Conservation (phyloP, 2,113 vertebrate species). For the Helogale parvula region DNA sequence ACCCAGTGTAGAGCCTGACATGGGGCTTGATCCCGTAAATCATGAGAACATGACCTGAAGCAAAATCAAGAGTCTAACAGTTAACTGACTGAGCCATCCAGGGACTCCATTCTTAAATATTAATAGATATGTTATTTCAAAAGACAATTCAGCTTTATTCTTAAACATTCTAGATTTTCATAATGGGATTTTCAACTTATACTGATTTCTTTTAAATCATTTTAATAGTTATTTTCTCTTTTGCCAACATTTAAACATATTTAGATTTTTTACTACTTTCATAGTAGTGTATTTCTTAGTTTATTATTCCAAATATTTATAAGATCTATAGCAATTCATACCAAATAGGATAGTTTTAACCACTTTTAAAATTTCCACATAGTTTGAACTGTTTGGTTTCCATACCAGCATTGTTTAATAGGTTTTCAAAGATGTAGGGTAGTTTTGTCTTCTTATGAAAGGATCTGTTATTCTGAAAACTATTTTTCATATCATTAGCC, state of each 20-base stretch:
- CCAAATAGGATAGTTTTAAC: neutral
- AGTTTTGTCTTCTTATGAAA: neutral
- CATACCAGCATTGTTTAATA: neutral
- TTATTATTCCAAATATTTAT: neutral
- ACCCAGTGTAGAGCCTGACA: too few relatives aligned
- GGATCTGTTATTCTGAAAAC: neutral
- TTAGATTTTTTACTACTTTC: neutral
- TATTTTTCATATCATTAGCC: neutral
- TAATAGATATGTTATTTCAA: neutral
- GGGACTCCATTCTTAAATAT: neutral
- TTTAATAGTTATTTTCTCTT: constrained; percentile 1
- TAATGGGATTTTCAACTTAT: neutral
- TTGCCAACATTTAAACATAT: neutral
- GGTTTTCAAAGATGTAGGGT: neutral
- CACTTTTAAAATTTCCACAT: neutral
- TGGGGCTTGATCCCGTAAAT: too few relatives aligned
- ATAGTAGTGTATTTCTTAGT: neutral
- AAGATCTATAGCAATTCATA: neutral
- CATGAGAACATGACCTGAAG: too few relatives aligned
- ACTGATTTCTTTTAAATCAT: neutral
- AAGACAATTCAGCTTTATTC: neutral
- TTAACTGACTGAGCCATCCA: too few relatives aligned
- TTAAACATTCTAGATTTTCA: neutral
- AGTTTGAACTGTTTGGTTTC: constrained; percentile 7
- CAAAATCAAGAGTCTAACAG: too few relatives aligned